Evolutionary conservation across 2,888 invertebrate species (phyloP), one percentile per base, ranked within the genome.

Genomic region (Agrypnus murinus): DNA sequence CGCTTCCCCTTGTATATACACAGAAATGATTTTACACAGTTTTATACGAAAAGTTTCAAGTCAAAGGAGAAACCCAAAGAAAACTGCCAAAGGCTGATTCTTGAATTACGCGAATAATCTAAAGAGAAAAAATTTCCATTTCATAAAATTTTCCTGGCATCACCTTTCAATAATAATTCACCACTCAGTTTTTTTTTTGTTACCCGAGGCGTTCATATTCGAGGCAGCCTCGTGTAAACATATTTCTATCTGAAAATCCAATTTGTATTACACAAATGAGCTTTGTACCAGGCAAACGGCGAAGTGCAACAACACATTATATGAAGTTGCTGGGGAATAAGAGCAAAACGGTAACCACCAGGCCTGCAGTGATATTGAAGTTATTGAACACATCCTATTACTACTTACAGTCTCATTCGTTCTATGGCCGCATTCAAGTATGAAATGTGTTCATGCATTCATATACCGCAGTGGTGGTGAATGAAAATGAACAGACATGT

Each of bases 351-450:
- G n/a, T 12, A 64, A 64, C 48, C 34, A 15, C 53, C 53, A 10
- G 10, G 64, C 40, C 53, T 38, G 64, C 48, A 50, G 46, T 46
- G 64, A 64, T 53, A 64, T 64, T 64, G 64, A 50, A 65, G 57
- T 65, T 65, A 65, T 65, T 65, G 65, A 65, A 58, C 65, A 58
- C 46, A 65, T 65, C 65, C 57, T 58, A 65, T 65, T 65, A 65
- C 57, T 65, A 58, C 65, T 45, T 65, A 59, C 38, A 40, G 59
- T 31, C 34, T 46, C 25, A 48, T 59, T 59, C 48, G 48, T 36
- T 65, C 17, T 50, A 31, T 50, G 36, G 31, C 25, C 59, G 66
- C 66, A 66, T 58, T 38, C 36, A 46, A 40, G 59, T 38, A 59
- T 59, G 50, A 58, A 66, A 66, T 48, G 66, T 48, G 59, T 59